Base-by-base conservation (phyloP, 2,888 invertebrate genomes). In the Darwinula stevensoni region DNA sequence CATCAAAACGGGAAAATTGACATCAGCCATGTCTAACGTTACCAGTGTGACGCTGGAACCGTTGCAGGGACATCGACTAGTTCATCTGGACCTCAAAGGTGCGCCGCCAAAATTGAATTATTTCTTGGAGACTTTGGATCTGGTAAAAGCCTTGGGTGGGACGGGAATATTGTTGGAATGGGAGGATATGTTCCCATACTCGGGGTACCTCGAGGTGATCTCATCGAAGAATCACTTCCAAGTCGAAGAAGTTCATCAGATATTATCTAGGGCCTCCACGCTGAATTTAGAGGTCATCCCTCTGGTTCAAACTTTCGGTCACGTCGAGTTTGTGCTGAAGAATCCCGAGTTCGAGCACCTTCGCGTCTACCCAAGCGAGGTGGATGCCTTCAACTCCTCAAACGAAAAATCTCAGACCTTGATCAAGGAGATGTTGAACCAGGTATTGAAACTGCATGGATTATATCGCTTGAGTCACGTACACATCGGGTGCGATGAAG, bases 1-100 rank as follows among this genome's bases (percentile, higher is more conserved):
- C n/a, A n/a, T n/a, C n/a, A n/a, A n/a, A n/a, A n/a, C n/a, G n/a
- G n/a, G n/a, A n/a, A n/a, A n/a, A n/a, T n/a, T n/a, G n/a, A n/a
- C n/a, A n/a, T n/a, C n/a, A n/a, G n/a, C n/a, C n/a, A n/a, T n/a
- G n/a, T n/a, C n/a, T n/a, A n/a, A n/a, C n/a, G n/a, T n/a, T n/a
- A n/a, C n/a, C n/a, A n/a, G n/a, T n/a, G n/a, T n/a, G n/a, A n/a
- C n/a, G n/a, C n/a, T n/a, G n/a, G n/a, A n/a, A n/a, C n/a, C n/a
- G n/a, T n/a, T n/a, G n/a, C n/a, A n/a, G n/a, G n/a, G n/a, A n/a
- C n/a, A n/a, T n/a, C n/a, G n/a, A n/a, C n/a, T n/a, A n/a, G 69
- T 82, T 2, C 80, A 80, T 49, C 49, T 80, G 15, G 82, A 80
- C 51, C 50, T 80, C 12, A 80, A 82, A 49, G 76, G 78, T 4